These are phyloP conservation scores for Canis aureus DNA, from an alignment of 2,113 vertebrate genomes.

Conservation along the genomic window DNA sequence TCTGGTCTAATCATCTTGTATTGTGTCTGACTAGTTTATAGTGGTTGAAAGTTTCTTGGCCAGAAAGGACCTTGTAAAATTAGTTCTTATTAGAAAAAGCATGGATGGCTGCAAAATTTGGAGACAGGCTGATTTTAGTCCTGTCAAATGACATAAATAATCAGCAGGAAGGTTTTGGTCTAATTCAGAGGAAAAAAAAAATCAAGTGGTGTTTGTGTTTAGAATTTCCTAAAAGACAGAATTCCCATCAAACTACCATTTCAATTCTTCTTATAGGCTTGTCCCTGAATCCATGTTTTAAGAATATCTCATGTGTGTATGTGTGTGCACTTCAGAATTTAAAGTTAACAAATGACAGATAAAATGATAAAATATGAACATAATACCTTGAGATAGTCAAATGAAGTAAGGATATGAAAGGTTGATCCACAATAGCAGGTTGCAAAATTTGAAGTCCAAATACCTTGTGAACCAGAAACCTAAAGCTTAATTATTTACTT, in stretches of 20 bases:
- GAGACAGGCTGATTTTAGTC: constrained; percentile 80
- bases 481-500: neutral
- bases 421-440: neutral
- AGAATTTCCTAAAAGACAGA: constrained; percentile 55
- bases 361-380: neutral
- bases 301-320: neutral
- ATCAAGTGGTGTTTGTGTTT: constrained; percentile 61
- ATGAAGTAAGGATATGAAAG: neutral
- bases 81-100: constrained; percentile 83
- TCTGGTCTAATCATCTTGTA: constrained; percentile 85
- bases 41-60: constrained; percentile 83
- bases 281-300: neutral
- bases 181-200: constrained; percentile 35
- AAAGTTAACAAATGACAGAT: neutral
- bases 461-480: neutral
- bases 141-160: constrained; percentile 73
- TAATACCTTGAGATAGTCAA: neutral
- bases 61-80: constrained; percentile 84
- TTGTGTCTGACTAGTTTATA: constrained; percentile 84
- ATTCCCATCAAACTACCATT: constrained; percentile 52
- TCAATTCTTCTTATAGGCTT: neutral
- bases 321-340: neutral
- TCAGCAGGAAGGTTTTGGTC: constrained; percentile 42
- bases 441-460: neutral
- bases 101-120: constrained; percentile 79